These are phyloP conservation scores for Camponotus pennsylvanicus DNA, from an alignment of 1,140 invertebrate species.

Conservation along the genomic window DNA sequence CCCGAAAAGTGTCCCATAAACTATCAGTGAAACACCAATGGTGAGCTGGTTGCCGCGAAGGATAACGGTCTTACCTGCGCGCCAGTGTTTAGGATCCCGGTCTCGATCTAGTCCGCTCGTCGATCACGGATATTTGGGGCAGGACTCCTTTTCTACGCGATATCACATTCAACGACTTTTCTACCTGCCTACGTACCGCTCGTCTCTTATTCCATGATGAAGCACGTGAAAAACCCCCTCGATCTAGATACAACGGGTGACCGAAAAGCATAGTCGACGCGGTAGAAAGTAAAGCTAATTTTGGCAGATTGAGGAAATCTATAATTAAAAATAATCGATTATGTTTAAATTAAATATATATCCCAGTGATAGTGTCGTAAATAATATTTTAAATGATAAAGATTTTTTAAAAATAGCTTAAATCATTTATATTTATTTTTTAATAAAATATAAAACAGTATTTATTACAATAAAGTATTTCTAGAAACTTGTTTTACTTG, in stretches of 20 bases:
- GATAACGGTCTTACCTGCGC: conserved; percentile 79
- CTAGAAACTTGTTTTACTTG: not conserved
- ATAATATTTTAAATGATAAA: conserved; percentile 1
- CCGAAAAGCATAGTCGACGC: conserved; percentile 1
- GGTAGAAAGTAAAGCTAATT: not conserved
- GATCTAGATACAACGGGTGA: conserved; percentile 74
- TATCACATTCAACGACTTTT: conserved; percentile 81
- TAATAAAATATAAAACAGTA: not conserved
- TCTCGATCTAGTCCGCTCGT: conserved; percentile 72
- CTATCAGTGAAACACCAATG: conserved; percentile 66
- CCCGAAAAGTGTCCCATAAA: conserved; percentile 73
- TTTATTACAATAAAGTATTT: not conserved
- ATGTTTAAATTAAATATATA: not conserved
- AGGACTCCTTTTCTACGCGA: conserved; percentile 71
- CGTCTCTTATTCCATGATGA: conserved; percentile 42
- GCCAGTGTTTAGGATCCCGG: conserved; percentile 50
- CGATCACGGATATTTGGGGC: conserved; percentile 78
- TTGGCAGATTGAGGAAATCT: too few relatives aligned
- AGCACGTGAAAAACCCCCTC: conserved; percentile 63
- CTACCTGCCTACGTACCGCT: conserved; percentile 76
- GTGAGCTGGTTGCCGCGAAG: conserved; percentile 57
- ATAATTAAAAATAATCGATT: not conserved
- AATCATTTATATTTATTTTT: not conserved
- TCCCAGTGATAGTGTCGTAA: not conserved
- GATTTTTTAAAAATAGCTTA: not conserved